Evolutionary conservation across 2,113 vertebrate species (phyloP).

Genomic region (Sturnira hondurensis): DNA sequence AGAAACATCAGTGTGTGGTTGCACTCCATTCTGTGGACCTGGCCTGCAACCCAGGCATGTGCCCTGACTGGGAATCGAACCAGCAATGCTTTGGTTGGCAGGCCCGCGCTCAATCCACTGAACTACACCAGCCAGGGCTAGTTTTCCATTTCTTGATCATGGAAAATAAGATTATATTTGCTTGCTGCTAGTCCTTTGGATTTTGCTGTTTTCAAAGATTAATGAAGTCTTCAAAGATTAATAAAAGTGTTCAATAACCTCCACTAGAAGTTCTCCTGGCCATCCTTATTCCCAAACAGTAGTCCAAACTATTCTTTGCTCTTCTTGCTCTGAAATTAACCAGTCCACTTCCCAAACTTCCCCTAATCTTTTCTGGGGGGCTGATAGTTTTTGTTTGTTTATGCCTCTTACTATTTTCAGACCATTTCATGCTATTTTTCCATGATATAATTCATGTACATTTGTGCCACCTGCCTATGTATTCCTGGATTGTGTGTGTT

Average conservation of each 20-base stretch:
- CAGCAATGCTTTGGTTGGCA: too few species aligned
- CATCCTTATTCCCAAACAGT: not conserved
- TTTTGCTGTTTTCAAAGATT: not conserved
- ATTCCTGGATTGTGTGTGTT: not conserved
- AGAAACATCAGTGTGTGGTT: too few species aligned
- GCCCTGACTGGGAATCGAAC: too few species aligned
- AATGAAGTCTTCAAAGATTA: not conserved
- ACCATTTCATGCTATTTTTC: not conserved
- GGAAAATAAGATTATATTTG: slow-evolving; percentile 8
- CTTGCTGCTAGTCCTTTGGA: not conserved
- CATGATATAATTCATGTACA: not conserved
- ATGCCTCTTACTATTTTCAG: not conserved
- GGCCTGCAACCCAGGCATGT: too few species aligned
- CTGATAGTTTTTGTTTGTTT: not conserved
- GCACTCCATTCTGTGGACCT: too few species aligned
- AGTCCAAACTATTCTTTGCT: not conserved
- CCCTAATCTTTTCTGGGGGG: not conserved
- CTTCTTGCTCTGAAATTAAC: slow-evolving; percentile 21
- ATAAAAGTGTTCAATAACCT: not conserved
- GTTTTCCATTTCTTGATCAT: not conserved
- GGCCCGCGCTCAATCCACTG: too few species aligned
- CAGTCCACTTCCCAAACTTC: not conserved
- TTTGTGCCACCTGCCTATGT: not conserved
- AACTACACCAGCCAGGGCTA: too few species aligned
- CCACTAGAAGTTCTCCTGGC: not conserved